phyloP scores from a whole-genome alignment of 2,113 vertebrate genomes.

The Alces alces region DNA sequence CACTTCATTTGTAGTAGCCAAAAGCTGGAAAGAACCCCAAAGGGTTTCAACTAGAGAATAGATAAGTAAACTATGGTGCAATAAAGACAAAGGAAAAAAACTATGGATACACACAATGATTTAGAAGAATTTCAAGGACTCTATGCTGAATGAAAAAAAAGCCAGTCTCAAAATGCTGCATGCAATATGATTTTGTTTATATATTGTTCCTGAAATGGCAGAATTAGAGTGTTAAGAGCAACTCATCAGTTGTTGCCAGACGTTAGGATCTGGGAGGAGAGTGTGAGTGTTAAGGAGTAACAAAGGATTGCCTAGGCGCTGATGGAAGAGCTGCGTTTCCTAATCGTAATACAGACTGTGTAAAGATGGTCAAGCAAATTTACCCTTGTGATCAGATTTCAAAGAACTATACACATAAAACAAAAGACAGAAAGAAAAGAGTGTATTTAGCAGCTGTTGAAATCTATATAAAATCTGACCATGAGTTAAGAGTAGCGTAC shows the following conservation, averaged over 20 bases:
- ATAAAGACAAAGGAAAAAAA: neutral
- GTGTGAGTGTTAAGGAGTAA: neutral
- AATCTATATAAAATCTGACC: neutral
- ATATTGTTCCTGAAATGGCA: neutral
- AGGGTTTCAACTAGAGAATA: neutral
- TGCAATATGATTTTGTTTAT: neutral
- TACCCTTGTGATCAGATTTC: neutral
- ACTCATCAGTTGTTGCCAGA: neutral
- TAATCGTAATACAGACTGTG: neutral
- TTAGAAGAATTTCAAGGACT: neutral
- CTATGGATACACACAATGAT: neutral
- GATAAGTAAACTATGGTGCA: neutral
- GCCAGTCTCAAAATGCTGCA: neutral
- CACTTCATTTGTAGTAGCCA: neutral
- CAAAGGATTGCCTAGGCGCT: neutral
- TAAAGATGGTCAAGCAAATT: neutral
- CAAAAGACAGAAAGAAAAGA: neutral
- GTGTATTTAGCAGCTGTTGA: neutral
- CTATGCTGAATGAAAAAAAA: neutral
- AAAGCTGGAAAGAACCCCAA: neutral
- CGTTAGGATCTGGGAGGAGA: too few species aligned
- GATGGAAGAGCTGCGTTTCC: neutral
- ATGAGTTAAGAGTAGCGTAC: neutral
- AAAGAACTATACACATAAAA: neutral
- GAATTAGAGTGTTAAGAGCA: neutral